Conservation (phyloP, 2,888 invertebrate species). For the Phortica okadai region DNA sequence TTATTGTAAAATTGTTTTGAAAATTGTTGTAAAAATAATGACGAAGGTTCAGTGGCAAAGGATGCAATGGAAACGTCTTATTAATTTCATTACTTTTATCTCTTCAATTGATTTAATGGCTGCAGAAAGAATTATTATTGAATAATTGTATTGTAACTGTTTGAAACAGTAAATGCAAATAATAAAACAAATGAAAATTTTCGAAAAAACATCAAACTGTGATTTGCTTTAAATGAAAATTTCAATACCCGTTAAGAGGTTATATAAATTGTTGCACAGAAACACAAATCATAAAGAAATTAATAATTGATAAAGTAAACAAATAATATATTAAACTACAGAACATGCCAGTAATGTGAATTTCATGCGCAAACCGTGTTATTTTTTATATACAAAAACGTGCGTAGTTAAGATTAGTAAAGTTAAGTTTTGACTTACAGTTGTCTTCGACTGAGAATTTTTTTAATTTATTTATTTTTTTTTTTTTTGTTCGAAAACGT, state of each 20-base stretch:
- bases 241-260: conserved; percentile 33
- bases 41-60: too few relatives aligned
- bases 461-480: conserved; percentile 17
- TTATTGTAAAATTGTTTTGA: too few relatives aligned
- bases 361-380: conserved; percentile 9
- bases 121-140: background rate
- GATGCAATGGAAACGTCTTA: too few relatives aligned
- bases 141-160: background rate
- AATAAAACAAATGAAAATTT: conserved; percentile 25
- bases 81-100: background rate
- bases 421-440: conserved; percentile 64
- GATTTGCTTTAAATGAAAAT: conserved; percentile 67
- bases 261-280: background rate
- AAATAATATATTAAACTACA: conserved; percentile 23
- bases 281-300: conserved; percentile 12
- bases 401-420: conserved; percentile 46
- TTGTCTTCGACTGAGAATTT: conserved; percentile 65
- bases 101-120: background rate
- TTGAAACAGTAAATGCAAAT: background rate
- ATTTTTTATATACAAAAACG: conserved; percentile 38
- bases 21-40: too few relatives aligned
- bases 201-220: conserved; percentile 67
- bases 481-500: conserved; percentile 29
- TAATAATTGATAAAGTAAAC: conserved; percentile 31
- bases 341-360: conserved; percentile 23